Evolutionary conservation across 2,113 vertebrate genomes (phyloP), one percentile per base, ranked within the genome.

Genomic region (Orycteropus afer): DNA sequence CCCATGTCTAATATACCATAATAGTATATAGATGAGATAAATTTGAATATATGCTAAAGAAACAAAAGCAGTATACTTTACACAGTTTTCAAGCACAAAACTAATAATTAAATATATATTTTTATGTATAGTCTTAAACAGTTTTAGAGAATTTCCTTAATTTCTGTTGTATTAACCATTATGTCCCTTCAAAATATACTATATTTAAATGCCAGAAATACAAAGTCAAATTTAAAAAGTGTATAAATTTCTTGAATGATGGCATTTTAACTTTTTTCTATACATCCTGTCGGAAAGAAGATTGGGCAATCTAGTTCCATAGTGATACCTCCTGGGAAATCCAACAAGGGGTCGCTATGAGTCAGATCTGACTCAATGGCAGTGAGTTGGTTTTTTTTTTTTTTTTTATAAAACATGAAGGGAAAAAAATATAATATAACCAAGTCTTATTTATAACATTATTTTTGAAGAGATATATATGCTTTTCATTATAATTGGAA

Each of bases 161-260:
- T 82, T 61, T 76, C 9, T 93, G 4, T 82, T 17, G 15, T 57
- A 29, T 57, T 59, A 67, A 27, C 5, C 6, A 7, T 85, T 73
- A 78, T 17, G 59, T 89, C 82, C 32, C 5, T 73, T 88, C 12
- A 27, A 14, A 37, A 13, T 42, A 3, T 59, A 22, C 18, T 61
- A 63, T 37, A 89, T 86, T 96, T 42, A 67, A 88, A 61, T 91
- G 27, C 51, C 37, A 95, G 47, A 82, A 71, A 81, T 59, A n/a
- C 2, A 77, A 22, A 3, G 0, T 84, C n/a, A 80, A 40, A 49
- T 91, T 94, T 78, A 14, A 91, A 92, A 73, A 18, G 25, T 0
- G 7, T 61, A 63, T 59, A 14, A 77, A 22, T 76, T 85, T 90
- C 27, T 86, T 77, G n/a, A 9, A 63, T 86, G 55, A 82, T 89